Evolutionary conservation across 2,113 vertebrate species (phyloP).

Genomic region (Leptosomus discolor): DNA sequence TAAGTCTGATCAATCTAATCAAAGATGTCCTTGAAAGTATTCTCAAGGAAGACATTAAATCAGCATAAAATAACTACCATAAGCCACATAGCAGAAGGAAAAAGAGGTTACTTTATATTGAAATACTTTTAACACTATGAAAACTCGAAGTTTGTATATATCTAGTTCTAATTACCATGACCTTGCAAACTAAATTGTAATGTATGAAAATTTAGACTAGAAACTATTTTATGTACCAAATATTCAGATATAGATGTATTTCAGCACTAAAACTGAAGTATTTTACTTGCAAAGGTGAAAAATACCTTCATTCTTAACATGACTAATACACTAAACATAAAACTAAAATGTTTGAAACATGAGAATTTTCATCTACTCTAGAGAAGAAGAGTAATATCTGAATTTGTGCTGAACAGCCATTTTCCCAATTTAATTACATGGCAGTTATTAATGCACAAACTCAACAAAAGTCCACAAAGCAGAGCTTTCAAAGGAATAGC

Average conservation of each 20-base stretch:
- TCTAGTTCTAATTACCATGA: neutral
- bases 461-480: neutral
- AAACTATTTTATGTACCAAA: neutral
- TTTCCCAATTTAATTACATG: neutral
- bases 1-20: slow-evolving; percentile 68
- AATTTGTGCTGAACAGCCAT: neutral
- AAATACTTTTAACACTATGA: neutral
- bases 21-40: slow-evolving; percentile 62
- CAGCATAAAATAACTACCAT: slow-evolving; percentile 52
- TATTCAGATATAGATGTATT: neutral
- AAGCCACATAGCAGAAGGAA: neutral
- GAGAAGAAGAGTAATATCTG: neutral
- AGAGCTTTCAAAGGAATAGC: neutral
- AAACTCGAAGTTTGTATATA: neutral
- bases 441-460: neutral
- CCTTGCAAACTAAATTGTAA: neutral
- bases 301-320: neutral
- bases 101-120: neutral
- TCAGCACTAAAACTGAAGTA: neutral
- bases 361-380: neutral
- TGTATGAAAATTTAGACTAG: neutral
- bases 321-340: neutral
- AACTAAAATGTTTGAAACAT: neutral
- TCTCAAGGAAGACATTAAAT: slow-evolving; percentile 56
- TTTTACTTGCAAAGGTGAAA: neutral